Conservation (phyloP, 2,888 invertebrate genomes). For the Hypercompe scribonia region DNA sequence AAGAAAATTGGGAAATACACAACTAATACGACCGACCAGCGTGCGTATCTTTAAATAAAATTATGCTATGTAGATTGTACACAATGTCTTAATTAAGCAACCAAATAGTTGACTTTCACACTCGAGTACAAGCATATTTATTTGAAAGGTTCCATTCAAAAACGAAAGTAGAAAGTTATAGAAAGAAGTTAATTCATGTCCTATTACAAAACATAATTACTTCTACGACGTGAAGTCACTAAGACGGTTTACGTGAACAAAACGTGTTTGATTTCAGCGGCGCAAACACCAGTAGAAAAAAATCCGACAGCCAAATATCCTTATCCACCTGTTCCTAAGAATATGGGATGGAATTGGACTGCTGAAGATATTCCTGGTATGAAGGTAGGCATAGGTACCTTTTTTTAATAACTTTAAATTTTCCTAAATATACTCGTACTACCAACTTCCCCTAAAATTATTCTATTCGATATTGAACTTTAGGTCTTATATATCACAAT, state of each 20-base stretch:
- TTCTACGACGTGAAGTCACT: neutral
- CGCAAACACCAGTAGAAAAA: conserved; percentile 53
- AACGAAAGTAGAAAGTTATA: neutral
- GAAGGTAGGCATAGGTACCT: conserved; percentile 63
- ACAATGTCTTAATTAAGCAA: neutral
- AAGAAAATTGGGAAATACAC: conserved; percentile 69
- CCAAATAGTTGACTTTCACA: neutral
- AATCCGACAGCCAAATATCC: conserved; percentile 62
- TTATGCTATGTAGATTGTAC: neutral
- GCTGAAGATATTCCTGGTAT: conserved; percentile 79
- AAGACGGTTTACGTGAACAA: neutral
- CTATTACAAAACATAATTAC: neutral
- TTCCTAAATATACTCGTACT: too few relatives aligned
- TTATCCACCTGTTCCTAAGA: conserved; percentile 74
- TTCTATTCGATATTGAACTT: too few relatives aligned
- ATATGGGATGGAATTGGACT: conserved; percentile 84
- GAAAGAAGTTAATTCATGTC: neutral
- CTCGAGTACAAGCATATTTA: neutral
- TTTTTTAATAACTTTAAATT: neutral
- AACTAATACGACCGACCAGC: conserved; percentile 57
- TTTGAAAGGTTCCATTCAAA: neutral
- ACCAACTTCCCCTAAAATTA: too few relatives aligned
- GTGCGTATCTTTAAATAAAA: conserved; percentile 51
- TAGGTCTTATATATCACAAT: too few relatives aligned
- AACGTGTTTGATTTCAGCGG: conserved; percentile 50